Conservation (phyloP, 2,797 vertebrate species). For the Heliangelus exortis region DNA sequence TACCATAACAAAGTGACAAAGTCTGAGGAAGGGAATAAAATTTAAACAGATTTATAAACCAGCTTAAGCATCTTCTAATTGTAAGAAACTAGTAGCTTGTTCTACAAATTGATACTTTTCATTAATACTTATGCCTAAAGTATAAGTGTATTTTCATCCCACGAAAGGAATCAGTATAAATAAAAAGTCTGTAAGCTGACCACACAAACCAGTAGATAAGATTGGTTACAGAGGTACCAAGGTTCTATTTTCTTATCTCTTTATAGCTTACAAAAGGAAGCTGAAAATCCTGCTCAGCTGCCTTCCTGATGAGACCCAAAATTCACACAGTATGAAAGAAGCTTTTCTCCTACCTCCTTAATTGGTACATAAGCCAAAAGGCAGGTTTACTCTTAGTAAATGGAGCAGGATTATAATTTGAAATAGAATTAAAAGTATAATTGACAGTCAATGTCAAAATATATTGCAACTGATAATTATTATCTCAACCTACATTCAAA, state of each 20-base stretch:
- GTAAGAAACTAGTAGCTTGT: neutral
- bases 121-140: neutral
- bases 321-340: neutral
- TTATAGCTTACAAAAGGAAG: neutral
- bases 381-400: neutral
- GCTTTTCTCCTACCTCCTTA: neutral
- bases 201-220: accelerated
- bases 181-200: neutral
- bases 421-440: neutral
- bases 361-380: neutral
- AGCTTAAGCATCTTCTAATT: neutral
- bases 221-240: neutral
- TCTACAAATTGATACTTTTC: neutral
- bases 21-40: neutral
- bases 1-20: neutral
- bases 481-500: neutral
- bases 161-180: neutral
- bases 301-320: neutral
- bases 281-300: neutral
- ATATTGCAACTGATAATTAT: neutral
- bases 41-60: neutral
- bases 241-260: neutral
- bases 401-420: neutral
- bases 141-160: neutral
- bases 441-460: neutral